These are phyloP conservation scores for Thaumetopoea pityocampa DNA, from an alignment of 1,140 invertebrate genomes.

Conservation along the genomic window DNA sequence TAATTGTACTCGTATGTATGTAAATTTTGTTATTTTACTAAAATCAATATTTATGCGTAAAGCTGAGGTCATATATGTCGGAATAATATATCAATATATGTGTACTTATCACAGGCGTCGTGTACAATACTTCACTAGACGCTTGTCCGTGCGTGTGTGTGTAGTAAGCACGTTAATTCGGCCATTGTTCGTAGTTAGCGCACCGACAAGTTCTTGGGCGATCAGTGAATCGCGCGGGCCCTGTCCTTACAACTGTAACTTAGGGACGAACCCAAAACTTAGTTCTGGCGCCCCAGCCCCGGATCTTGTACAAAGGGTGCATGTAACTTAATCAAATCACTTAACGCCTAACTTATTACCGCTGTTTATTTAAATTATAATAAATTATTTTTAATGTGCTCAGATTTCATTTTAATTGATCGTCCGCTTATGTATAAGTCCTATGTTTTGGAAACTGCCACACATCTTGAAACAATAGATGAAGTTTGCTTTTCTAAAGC, in stretches of 20 bases:
- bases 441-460: no score
- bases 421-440: background rate
- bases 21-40: no score
- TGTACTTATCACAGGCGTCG: no score
- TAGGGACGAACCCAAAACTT: constrained; percentile 63
- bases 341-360: constrained; percentile 21
- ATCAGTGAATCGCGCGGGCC: constrained; percentile 41
- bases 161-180: constrained; percentile 11
- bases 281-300: constrained; percentile 15
- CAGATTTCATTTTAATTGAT: background rate
- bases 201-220: constrained; percentile 43
- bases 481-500: no score
- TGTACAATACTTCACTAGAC: no score
- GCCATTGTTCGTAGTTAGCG: constrained; percentile 36
- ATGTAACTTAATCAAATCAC: constrained; percentile 22
- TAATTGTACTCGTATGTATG: no score
- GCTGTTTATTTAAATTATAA: constrained; percentile 17
- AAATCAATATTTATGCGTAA: no score
- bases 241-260: constrained; percentile 51
- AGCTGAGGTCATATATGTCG: no score
- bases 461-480: no score
- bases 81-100: no score
- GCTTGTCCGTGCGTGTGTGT: no score
- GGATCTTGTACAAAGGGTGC: constrained; percentile 19
- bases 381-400: constrained; percentile 9